A percentile compares a stretch with the other conserved stretches of the same genome.
Conservation (phyloP, 2,888 invertebrate species). For the Patella pellucida region DNA sequence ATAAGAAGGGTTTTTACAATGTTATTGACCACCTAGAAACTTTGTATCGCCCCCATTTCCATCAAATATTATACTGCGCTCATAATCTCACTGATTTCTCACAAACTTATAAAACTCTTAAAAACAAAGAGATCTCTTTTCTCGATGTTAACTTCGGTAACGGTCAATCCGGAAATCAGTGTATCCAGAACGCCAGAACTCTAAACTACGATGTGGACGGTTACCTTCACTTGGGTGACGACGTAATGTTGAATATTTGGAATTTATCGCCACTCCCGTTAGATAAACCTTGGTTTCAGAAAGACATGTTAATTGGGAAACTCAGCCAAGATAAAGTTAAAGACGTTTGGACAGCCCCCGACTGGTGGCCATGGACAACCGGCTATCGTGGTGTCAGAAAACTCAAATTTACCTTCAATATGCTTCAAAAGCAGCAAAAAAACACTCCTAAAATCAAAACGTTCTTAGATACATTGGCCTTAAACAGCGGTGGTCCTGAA, state of each 20-base stretch:
- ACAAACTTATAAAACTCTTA: not conserved
- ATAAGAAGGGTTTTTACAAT: not conserved
- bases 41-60: not conserved
- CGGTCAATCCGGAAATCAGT: not conserved
- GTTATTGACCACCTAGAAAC: slow-evolving; percentile 1
- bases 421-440: not conserved
- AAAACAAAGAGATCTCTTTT: not conserved
- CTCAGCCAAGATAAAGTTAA: not conserved
- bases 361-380: not conserved
- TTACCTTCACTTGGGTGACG: not conserved
- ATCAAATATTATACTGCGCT: slow-evolving; percentile 1
- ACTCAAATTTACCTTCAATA: not conserved
- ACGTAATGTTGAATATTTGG: not conserved
- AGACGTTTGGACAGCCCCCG: not conserved
- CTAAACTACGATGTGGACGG: not conserved
- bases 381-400: not conserved
- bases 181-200: not conserved
- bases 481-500: not conserved
- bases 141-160: not conserved
- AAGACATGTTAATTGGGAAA: not conserved
- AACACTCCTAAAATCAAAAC: not conserved
- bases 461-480: not conserved
- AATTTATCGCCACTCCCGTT: not conserved
- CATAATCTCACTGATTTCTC: not conserved
- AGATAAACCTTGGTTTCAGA: not conserved